Conservation (phyloP, 1,140 invertebrate genomes). For the Epicauta chinensis region DNA sequence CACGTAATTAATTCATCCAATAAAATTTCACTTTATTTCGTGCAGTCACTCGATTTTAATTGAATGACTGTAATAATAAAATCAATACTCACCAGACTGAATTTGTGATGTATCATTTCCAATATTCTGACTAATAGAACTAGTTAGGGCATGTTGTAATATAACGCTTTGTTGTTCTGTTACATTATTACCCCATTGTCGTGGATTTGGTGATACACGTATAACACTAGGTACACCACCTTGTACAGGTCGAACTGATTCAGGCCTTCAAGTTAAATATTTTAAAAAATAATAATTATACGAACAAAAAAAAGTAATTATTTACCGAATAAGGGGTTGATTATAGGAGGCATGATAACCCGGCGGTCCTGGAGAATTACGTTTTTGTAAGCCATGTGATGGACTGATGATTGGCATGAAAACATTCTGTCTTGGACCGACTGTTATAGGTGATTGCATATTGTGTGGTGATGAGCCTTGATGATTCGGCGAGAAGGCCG, state of each 20-base stretch:
- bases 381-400: conserved; percentile 31
- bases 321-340: conserved; percentile 28
- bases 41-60: too few relatives aligned
- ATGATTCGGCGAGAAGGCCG: conserved; percentile 74
- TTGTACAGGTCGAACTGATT: conserved; percentile 49
- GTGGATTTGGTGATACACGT: conserved; percentile 62
- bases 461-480: conserved; percentile 59
- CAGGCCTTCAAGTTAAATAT: too few relatives aligned
- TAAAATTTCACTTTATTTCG: too few relatives aligned
- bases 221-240: conserved; percentile 67
- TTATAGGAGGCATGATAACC: conserved; percentile 27
- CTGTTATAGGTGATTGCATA: conserved; percentile 58
- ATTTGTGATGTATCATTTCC: conserved; percentile 18
- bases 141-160: conserved; percentile 42
- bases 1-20: too few relatives aligned
- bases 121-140: conserved; percentile 16
- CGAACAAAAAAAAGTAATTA: neutral
- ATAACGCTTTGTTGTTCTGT: conserved; percentile 35
- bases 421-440: conserved; percentile 64
- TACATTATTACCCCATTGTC: conserved; percentile 27
- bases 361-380: conserved; percentile 30
- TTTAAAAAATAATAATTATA: conserved; percentile 37
- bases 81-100: conserved; percentile 13
- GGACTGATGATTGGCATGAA: conserved; percentile 80
- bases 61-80: neutral